Percentiles rank a stretch among this genome's conserved stretches.
phyloP scores from a whole-genome alignment of 1,140 invertebrate species.

The Heliconius hewitsoni region DNA sequence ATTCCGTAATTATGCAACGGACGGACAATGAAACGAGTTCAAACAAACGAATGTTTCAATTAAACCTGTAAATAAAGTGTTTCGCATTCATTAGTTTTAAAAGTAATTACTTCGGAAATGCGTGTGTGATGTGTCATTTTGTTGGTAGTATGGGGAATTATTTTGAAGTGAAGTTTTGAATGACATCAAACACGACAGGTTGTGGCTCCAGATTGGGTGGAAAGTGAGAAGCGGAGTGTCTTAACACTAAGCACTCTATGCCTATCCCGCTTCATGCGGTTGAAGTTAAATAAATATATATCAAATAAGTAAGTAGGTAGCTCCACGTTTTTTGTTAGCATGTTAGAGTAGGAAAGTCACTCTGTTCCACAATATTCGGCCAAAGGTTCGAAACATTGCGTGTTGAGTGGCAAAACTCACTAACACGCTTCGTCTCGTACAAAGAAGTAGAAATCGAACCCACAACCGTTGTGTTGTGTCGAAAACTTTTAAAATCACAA shows the following conservation, averaged over 20 bases:
- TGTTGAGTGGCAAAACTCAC: no score
- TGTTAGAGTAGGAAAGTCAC: no score
- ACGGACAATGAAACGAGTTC: constrained; percentile 5
- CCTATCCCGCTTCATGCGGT: neutral
- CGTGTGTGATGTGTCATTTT: neutral
- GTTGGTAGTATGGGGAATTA: neutral
- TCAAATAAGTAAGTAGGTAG: no score
- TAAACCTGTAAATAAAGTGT: constrained; percentile 7
- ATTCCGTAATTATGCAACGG: constrained; percentile 20
- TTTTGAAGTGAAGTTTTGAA: neutral
- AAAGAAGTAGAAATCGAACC: neutral
- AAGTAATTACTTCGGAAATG: neutral
- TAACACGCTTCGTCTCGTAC: no score
- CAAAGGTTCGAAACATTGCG: no score
- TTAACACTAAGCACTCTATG: neutral
- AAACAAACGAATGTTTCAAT: constrained; percentile 12
- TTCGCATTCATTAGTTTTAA: constrained; percentile 10
- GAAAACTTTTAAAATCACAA: neutral
- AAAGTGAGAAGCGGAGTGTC: neutral
- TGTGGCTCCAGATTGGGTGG: neutral
- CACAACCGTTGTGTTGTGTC: neutral
- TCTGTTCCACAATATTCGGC: no score
- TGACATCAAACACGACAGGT: no score
- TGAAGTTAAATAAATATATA: neutral
- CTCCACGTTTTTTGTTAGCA: no score